Evolutionary conservation across 2,113 vertebrate genomes (phyloP).

Genomic region (Tinamus guttatus): DNA sequence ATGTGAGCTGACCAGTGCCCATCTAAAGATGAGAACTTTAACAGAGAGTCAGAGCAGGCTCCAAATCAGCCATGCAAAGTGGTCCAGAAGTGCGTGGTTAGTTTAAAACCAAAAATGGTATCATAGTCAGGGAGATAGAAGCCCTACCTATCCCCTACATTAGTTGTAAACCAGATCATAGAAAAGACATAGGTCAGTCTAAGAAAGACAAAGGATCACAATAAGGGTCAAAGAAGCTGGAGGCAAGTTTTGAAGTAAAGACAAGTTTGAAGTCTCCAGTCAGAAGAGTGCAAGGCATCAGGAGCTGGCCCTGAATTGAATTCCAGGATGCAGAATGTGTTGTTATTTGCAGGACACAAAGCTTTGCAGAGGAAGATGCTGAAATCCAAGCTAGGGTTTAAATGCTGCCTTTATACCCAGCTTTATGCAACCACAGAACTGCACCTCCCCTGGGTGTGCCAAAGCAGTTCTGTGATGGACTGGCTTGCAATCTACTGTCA

Average conservation of each 20-base stretch:
- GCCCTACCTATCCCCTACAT: neutral
- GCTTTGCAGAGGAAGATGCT: neutral
- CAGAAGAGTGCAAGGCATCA: neutral
- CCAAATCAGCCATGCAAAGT: neutral
- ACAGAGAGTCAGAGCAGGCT: neutral
- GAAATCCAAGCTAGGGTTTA: neutral
- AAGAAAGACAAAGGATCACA: neutral
- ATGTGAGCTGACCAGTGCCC: neutral
- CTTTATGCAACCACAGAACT: neutral
- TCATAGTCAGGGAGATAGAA: neutral
- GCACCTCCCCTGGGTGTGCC: fast-evolving
- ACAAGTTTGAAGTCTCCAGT: neutral
- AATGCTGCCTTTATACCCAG: fast-evolving
- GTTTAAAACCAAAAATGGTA: neutral
- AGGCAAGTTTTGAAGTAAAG: neutral
- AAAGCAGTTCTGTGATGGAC: no score
- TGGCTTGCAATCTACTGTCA: no score
- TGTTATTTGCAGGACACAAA: neutral
- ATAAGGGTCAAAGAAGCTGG: neutral
- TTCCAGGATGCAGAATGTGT: neutral
- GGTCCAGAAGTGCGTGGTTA: neutral
- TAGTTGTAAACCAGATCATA: neutral
- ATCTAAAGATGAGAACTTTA: neutral
- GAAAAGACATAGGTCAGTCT: neutral
- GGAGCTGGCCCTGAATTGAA: fast-evolving